Evolutionary conservation across 2,113 vertebrate species (phyloP).

Genomic region (Barnardius zonarius): DNA sequence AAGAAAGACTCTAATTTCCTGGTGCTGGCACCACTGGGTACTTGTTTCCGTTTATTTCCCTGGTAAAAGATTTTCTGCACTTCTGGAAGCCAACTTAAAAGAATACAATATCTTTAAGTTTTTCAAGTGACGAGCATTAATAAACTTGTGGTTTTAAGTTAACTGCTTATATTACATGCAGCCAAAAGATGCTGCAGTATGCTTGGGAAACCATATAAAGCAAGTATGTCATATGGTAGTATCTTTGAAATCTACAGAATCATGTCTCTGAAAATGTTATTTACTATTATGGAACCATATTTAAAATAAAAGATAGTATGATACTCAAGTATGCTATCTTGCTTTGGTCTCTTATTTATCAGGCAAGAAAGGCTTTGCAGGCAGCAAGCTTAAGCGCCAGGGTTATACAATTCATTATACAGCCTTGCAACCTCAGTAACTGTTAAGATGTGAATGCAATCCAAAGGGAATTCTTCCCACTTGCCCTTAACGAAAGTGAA

Average conservation of each 20-base stretch:
- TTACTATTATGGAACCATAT: neutral
- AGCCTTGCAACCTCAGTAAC: neutral
- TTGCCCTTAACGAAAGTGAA: neutral
- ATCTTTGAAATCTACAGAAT: neutral
- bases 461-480: neutral
- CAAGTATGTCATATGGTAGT: neutral
- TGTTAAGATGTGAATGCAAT: neutral
- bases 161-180: neutral
- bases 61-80: slow-evolving; percentile 83
- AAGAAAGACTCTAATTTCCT: slow-evolving; percentile 82
- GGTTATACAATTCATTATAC: neutral
- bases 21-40: slow-evolving; percentile 71
- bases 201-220: neutral
- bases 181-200: neutral
- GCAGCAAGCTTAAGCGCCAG: neutral
- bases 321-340: neutral
- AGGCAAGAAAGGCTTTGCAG: neutral
- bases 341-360: neutral
- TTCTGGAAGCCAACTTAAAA: slow-evolving; percentile 84
- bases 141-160: neutral
- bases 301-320: neutral
- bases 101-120: neutral
- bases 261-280: neutral
- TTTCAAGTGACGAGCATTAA: neutral
- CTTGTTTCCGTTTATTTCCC: slow-evolving; percentile 74